Evolutionary conservation across 1,140 invertebrate species (phyloP).

Genomic region (Hycleus cichorii): DNA sequence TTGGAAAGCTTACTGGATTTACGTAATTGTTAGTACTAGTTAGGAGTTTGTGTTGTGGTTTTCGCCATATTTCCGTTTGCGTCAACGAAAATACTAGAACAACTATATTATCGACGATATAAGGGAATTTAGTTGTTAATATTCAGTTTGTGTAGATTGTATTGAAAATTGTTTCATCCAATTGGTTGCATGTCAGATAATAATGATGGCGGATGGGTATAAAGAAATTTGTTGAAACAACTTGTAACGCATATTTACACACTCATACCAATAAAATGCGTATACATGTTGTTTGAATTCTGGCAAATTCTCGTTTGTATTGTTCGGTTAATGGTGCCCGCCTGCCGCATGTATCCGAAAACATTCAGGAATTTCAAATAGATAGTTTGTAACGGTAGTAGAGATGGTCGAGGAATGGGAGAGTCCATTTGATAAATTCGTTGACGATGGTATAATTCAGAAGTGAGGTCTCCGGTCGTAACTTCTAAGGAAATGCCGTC

Average conservation of each 20-base stretch:
- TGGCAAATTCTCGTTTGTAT: not conserved
- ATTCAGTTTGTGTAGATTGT: too few relatives aligned
- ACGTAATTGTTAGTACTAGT: constrained; percentile 9
- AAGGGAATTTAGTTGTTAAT: too few relatives aligned
- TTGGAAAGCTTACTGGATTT: constrained; percentile 5
- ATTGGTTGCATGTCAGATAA: too few relatives aligned
- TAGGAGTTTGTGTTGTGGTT: constrained; percentile 9
- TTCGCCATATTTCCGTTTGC: not conserved
- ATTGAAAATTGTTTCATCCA: too few relatives aligned
- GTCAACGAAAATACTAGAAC: not conserved
- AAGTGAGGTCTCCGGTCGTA: constrained; percentile 2
- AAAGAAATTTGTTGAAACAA: too few relatives aligned
- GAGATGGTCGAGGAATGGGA: too few relatives aligned
- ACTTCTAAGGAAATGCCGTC: constrained; percentile 4
- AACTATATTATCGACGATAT: too few relatives aligned
- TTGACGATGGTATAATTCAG: constrained; percentile 4
- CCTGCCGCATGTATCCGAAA: constrained; percentile 8
- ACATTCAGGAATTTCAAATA: constrained; percentile 3
- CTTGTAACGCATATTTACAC: too few relatives aligned
- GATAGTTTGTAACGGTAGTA: too few relatives aligned
- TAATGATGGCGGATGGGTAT: too few relatives aligned
- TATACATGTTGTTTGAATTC: not conserved
- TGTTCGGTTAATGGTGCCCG: constrained; percentile 5
- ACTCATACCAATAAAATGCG: too few relatives aligned
- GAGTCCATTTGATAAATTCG: constrained; percentile 9